phyloP scores from a whole-genome alignment of 2,888 invertebrate species.

The Rosalia funebris region DNA sequence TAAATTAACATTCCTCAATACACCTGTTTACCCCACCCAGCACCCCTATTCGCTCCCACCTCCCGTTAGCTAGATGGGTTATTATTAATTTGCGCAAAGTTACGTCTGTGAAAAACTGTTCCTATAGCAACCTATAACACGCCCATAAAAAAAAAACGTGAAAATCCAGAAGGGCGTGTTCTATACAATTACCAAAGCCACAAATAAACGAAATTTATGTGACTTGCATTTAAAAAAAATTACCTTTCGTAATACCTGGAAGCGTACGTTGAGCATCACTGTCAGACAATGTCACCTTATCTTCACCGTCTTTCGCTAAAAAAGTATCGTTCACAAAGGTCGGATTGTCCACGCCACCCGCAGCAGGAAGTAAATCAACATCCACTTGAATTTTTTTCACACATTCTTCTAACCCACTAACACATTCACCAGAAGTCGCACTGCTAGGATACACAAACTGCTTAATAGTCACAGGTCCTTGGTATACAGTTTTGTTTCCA shows the following conservation, averaged over 20 bases:
- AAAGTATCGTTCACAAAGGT: conserved; percentile 25
- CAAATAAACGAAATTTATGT: too few species aligned
- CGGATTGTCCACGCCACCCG: conserved; percentile 35
- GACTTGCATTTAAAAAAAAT: too few species aligned
- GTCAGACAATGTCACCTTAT: background rate
- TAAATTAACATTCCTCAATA: too few species aligned
- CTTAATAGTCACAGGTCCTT: conserved; percentile 82
- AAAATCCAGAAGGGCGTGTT: too few species aligned
- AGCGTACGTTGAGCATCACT: conserved; percentile 8
- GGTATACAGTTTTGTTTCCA: conserved; percentile 80
- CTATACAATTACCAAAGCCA: too few species aligned
- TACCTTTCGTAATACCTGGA: conserved; percentile 27
- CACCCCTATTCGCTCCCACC: too few species aligned
- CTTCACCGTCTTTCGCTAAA: background rate
- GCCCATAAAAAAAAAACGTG: too few species aligned
- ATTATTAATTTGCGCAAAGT: too few species aligned
- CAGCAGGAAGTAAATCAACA: background rate
- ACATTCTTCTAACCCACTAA: conserved; percentile 11
- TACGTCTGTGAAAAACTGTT: too few species aligned
- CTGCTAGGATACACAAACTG: conserved; percentile 70
- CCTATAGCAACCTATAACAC: too few species aligned
- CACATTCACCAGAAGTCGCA: conserved; percentile 18
- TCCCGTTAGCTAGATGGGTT: too few species aligned
- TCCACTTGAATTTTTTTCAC: conserved; percentile 8
- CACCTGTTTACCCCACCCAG: too few species aligned